A percentile compares a stretch with the other conserved stretches of the same genome.
phyloP scores from a whole-genome alignment of 1,140 invertebrate species.

The Pseudomyrmex cubaensis region DNA sequence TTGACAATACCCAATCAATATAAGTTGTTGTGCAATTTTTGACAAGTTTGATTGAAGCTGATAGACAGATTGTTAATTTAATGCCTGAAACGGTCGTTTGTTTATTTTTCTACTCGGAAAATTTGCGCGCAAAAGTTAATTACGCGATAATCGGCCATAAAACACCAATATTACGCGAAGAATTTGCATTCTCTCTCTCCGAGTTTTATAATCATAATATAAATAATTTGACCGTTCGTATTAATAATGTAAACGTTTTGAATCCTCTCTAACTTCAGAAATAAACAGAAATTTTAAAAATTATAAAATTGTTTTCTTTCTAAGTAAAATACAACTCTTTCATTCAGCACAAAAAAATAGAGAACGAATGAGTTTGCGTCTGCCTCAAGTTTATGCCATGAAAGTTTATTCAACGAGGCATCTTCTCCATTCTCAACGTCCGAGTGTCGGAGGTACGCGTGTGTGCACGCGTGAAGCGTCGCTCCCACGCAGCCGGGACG shows the following conservation, averaged over 20 bases:
- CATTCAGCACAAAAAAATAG: conserved; percentile 1
- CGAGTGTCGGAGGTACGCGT: background rate
- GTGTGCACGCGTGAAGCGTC: conserved; percentile 22
- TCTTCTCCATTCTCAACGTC: background rate
- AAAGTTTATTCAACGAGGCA: conserved; percentile 32
- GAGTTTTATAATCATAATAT: background rate
- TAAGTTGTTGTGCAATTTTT: background rate
- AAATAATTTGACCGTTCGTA: no score
- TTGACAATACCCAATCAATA: background rate
- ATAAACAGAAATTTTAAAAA: no score
- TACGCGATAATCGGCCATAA: no score
- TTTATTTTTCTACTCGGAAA: background rate
- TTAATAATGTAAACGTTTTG: no score
- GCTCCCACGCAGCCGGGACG: conserved; percentile 54
- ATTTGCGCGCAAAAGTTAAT: background rate
- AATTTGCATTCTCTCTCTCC: no score
- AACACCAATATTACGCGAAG: no score
- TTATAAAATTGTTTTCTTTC: no score
- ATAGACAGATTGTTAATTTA: background rate
- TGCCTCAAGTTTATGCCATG: background rate
- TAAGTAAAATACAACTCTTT: no score
- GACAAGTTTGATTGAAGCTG: background rate
- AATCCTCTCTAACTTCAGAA: no score
- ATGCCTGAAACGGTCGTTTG: background rate
- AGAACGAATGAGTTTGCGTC: conserved; percentile 6